Evolutionary conservation across 2,888 invertebrate genomes (phyloP).

Genomic region (Clitarchus hookeri): DNA sequence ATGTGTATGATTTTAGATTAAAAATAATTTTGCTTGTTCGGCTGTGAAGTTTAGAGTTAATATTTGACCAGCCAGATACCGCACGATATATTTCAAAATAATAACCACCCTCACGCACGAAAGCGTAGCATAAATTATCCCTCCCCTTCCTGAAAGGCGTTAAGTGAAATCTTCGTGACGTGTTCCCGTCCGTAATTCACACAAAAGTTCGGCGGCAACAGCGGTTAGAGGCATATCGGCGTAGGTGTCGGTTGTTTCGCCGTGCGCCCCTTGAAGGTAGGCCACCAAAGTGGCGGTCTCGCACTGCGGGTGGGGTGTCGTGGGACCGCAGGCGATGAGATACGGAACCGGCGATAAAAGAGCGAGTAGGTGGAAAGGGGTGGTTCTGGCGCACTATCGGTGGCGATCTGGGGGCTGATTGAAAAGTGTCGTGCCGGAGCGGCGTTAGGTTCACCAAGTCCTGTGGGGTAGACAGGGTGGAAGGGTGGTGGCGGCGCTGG

Average conservation of each 20-base stretch:
- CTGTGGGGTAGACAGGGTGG: neutral
- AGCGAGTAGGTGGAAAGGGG: neutral
- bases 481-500: neutral
- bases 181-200: neutral
- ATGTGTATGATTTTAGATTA: too few species aligned
- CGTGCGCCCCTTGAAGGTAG: neutral
- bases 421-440: neutral
- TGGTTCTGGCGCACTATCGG: neutral
- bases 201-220: slow-evolving; percentile 3
- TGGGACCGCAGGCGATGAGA: neutral
- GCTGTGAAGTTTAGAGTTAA: too few species aligned
- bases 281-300: neutral
- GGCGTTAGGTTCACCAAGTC: neutral
- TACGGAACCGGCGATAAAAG: neutral
- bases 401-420: neutral
- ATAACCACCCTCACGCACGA: neutral
- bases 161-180: slow-evolving; percentile 9
- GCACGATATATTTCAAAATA: too few species aligned
- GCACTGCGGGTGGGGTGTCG: neutral
- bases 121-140: neutral
- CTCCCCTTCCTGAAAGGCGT: neutral
- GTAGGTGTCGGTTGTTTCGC: neutral
- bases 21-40: too few species aligned
- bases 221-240: neutral
- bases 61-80: too few species aligned